These are phyloP conservation scores for Simalia tracyae DNA, from an alignment of 2,797 vertebrate genomes.

Conservation along the genomic window DNA sequence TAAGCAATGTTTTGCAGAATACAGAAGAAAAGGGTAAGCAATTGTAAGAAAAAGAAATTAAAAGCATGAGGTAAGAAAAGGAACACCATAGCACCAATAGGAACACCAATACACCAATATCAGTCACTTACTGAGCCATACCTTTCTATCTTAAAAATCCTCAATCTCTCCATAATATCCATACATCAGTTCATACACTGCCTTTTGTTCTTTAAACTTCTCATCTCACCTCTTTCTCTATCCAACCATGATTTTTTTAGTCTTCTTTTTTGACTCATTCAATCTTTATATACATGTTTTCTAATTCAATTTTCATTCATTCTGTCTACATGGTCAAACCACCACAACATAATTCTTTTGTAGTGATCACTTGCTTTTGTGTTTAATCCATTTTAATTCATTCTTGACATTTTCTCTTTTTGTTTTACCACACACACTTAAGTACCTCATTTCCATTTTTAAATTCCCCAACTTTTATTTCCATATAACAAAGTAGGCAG, in stretches of 20 bases:
- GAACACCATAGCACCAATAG: not conserved
- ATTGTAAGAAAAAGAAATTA: not conserved
- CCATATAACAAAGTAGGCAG: too few relatives aligned
- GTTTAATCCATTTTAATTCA: not conserved
- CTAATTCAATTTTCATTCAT: not conserved
- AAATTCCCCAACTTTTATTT: too few relatives aligned
- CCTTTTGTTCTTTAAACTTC: not conserved
- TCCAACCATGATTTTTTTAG: not conserved
- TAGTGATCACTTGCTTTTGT: not conserved
- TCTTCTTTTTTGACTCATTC: not conserved
- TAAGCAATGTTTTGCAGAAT: not conserved
- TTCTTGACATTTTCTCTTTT: not conserved
- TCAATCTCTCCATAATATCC: not conserved
- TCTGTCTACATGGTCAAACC: not conserved
- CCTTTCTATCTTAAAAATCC: not conserved
- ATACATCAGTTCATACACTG: not conserved
- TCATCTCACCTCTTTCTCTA: not conserved
- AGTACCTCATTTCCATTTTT: too few relatives aligned
- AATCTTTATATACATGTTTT: not conserved
- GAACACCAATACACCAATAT: not conserved
- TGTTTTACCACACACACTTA: not conserved
- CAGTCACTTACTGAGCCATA: not conserved
- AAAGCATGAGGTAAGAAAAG: not conserved
- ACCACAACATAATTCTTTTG: not conserved
- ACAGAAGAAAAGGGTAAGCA: not conserved